These are phyloP conservation scores for Bubalus kerabau DNA, from an alignment of 2,113 vertebrate species.

Conservation along the genomic window DNA sequence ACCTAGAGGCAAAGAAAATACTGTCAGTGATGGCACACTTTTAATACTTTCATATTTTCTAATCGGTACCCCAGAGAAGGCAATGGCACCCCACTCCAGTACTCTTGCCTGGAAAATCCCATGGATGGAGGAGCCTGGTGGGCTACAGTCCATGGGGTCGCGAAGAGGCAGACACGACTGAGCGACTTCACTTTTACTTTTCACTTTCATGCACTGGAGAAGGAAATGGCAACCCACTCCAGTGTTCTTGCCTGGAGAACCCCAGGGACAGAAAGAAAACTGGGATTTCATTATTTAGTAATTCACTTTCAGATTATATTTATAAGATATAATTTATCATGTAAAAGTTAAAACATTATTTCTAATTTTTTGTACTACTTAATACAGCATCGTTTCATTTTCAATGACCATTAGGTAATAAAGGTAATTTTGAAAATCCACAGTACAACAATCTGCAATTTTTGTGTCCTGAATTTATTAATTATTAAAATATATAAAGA, in stretches of 20 bases:
- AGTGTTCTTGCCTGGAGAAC: too few relatives aligned
- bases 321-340: not conserved
- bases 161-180: too few relatives aligned
- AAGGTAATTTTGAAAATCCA: not conserved
- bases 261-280: not conserved
- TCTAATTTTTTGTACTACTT: not conserved
- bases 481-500: not conserved
- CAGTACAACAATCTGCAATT: not conserved
- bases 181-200: too few relatives aligned
- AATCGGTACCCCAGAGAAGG: not conserved
- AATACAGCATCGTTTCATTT: not conserved
- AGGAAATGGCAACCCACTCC: too few relatives aligned
- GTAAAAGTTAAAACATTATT: not conserved
- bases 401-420: not conserved
- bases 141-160: too few relatives aligned
- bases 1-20: constrained; percentile 70
- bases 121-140: too few relatives aligned
- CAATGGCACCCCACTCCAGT: too few relatives aligned
- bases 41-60: not conserved
- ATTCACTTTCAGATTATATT: constrained; percentile 1
- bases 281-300: not conserved
- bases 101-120: too few relatives aligned
- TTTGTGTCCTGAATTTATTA: not conserved
- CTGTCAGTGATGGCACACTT: not conserved
- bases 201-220: too few relatives aligned